Evolutionary conservation across 2,113 vertebrate species (phyloP).

Genomic region (Echinops telfairi): DNA sequence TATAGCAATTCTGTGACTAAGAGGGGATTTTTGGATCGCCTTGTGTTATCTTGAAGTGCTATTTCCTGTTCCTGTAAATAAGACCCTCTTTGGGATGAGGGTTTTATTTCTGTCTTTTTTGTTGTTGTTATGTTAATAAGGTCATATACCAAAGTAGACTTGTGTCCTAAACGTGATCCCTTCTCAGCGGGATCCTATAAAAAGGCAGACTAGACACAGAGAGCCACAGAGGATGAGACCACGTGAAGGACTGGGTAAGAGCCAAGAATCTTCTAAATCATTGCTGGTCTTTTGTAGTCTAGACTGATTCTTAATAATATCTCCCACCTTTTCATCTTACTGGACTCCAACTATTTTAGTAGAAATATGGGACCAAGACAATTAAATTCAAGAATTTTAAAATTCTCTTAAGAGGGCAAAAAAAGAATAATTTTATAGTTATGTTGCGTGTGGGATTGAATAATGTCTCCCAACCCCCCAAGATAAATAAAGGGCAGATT

Average conservation of each 20-base stretch:
- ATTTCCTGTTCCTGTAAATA: neutral
- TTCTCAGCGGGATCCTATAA: neutral
- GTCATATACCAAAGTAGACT: neutral
- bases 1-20: neutral
- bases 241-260: neutral
- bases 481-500: neutral
- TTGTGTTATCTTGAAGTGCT: neutral
- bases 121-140: neutral
- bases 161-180: neutral
- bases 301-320: slow-evolving; percentile 14
- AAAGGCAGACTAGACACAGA: neutral
- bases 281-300: neutral
- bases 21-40: neutral
- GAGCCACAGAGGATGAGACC: neutral
- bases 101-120: neutral
- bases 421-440: neutral
- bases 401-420: neutral
- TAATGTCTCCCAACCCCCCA: neutral
- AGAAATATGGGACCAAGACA: slow-evolving; percentile 8
- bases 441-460: neutral
- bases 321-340: slow-evolving; percentile 21
- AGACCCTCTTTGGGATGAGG: neutral
- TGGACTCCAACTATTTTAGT: slow-evolving; percentile 57
- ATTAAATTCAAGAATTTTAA: slow-evolving; percentile 8
- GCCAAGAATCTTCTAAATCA: neutral